Evolutionary conservation across 2,888 invertebrate species (phyloP).

Genomic region (Cheilosia vulpina): DNA sequence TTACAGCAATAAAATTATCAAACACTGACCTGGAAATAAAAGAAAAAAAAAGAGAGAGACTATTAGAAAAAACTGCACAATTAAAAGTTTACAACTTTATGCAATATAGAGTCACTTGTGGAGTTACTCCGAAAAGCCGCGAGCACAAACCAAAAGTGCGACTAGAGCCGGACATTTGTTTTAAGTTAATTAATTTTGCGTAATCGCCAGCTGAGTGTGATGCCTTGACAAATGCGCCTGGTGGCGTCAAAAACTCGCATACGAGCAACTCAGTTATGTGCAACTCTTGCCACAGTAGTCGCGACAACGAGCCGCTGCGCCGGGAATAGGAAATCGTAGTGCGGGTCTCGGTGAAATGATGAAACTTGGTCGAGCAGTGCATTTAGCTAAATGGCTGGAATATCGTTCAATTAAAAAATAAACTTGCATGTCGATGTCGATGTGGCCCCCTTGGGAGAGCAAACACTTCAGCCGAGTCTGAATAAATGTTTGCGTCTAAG

Average conservation of each 20-base stretch:
- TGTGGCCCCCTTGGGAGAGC: background rate
- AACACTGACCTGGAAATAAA: slow-evolving; percentile 67
- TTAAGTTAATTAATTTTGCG: slow-evolving; percentile 66
- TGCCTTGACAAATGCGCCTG: slow-evolving; percentile 52
- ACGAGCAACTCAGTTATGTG: slow-evolving; percentile 48
- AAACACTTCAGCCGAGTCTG: slow-evolving; percentile 11
- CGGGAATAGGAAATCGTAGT: background rate
- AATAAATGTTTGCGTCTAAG: slow-evolving; percentile 28
- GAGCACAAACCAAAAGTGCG: background rate
- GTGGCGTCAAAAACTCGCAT: slow-evolving; percentile 27
- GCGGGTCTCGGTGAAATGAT: slow-evolving; percentile 19
- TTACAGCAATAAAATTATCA: slow-evolving; percentile 46
- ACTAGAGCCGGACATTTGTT: slow-evolving; percentile 42
- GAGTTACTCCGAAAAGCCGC: background rate
- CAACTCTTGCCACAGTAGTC: slow-evolving; percentile 28
- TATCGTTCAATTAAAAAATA: slow-evolving; percentile 45
- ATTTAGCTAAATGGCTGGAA: slow-evolving; percentile 37
- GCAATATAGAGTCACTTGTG: slow-evolving; percentile 2
- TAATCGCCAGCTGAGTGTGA: slow-evolving; percentile 49
- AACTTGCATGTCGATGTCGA: slow-evolving; percentile 11
- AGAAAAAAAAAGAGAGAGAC: background rate
- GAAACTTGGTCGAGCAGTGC: slow-evolving; percentile 25
- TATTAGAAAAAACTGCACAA: slow-evolving; percentile 28
- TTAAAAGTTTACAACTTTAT: slow-evolving; percentile 41
- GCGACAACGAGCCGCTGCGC: too few species aligned